Conservation (phyloP, 2,113 vertebrate genomes). For the Phrynosoma blainvillii region DNA sequence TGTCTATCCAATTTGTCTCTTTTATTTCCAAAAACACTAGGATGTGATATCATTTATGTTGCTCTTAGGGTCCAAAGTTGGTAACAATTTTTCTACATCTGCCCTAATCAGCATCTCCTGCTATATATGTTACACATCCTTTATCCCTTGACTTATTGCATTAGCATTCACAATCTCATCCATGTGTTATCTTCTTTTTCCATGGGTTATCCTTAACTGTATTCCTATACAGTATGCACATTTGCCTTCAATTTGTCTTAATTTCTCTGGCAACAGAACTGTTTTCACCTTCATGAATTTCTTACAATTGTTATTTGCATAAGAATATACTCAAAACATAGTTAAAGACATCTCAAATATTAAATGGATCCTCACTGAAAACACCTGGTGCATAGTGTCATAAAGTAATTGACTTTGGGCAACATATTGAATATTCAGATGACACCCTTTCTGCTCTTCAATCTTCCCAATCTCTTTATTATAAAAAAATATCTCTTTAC, state of each 20-base stretch:
- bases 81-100: constrained; percentile 80
- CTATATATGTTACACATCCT: constrained; percentile 51
- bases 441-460: background rate
- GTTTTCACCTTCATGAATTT: constrained; percentile 39
- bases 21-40: constrained; percentile 82
- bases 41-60: constrained; percentile 75
- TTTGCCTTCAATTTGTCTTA: constrained; percentile 54
- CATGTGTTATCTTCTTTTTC: constrained; percentile 48
- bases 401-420: background rate
- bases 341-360: constrained; percentile 3
- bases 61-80: constrained; percentile 79
- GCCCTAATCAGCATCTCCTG: constrained; percentile 70
- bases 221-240: constrained; percentile 57
- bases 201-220: constrained; percentile 52
- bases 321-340: constrained; percentile 36
- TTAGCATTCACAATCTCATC: constrained; percentile 64
- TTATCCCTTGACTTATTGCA: constrained; percentile 60
- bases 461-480: background rate
- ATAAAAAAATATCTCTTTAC: background rate
- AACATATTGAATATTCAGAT: background rate
- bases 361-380: constrained; percentile 8
- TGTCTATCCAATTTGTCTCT: constrained; percentile 74
- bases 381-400: background rate
- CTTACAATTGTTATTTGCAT: constrained; percentile 39
- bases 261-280: constrained; percentile 44